phyloP scores from a whole-genome alignment of 2,888 invertebrate genomes.

The Meteorus colon region DNA sequence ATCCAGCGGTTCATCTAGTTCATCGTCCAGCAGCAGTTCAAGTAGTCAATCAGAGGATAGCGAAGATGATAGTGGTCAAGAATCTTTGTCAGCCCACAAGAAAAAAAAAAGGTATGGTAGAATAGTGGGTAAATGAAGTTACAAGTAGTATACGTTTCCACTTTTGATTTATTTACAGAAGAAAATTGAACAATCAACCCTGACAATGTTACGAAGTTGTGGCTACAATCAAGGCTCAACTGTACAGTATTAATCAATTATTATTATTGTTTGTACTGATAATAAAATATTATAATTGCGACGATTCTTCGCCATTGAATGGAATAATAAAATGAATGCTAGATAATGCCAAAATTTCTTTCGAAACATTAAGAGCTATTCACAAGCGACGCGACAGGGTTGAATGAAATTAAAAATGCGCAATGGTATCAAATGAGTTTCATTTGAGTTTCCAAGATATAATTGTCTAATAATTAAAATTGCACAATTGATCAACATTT shows the following conservation, averaged over 20 bases:
- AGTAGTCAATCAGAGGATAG: slow-evolving; percentile 83
- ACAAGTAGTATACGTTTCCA: slow-evolving; percentile 9
- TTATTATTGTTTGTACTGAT: slow-evolving; percentile 72
- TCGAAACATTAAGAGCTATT: slow-evolving; percentile 24
- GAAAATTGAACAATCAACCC: slow-evolving; percentile 72
- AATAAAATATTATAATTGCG: slow-evolving; percentile 70
- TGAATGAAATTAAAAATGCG: not conserved
- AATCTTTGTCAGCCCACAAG: slow-evolving; percentile 90
- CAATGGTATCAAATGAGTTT: not conserved
- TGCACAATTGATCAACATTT: too few relatives aligned
- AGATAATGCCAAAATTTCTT: slow-evolving; percentile 69
- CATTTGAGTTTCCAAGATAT: not conserved
- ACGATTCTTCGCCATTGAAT: slow-evolving; percentile 65
- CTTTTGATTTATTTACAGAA: slow-evolving; percentile 62
- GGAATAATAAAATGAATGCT: slow-evolving; percentile 72
- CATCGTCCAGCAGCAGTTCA: slow-evolving; percentile 82
- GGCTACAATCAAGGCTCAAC: slow-evolving; percentile 71
- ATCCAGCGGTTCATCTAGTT: slow-evolving; percentile 86
- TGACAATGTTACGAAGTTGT: slow-evolving; percentile 69
- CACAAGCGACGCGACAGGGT: not conserved
- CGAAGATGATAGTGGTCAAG: slow-evolving; percentile 86
- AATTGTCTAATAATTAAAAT: not conserved
- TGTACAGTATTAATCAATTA: slow-evolving; percentile 73
- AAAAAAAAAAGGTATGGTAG: slow-evolving; percentile 79
- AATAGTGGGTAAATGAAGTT: slow-evolving; percentile 8